phyloP scores from a whole-genome alignment of 2,113 vertebrate species.

The Vicugna pacos region DNA sequence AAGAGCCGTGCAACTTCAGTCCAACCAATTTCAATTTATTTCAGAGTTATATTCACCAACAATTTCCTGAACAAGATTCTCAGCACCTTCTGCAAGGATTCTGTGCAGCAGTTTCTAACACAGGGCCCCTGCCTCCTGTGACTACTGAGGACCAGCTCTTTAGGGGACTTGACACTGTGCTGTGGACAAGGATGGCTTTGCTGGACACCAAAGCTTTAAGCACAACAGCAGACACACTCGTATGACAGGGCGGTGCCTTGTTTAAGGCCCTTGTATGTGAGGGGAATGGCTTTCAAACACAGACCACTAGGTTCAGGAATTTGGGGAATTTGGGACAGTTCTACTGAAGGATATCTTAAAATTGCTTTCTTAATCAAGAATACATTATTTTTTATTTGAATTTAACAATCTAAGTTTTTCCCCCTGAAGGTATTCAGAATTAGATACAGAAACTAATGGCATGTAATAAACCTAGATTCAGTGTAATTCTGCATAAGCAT shows the following conservation, averaged over 20 bases:
- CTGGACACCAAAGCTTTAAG: not conserved
- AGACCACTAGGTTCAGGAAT: not conserved
- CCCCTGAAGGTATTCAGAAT: constrained; percentile 76
- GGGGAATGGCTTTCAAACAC: not conserved
- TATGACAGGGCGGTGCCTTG: not conserved
- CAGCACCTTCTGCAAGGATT: not conserved
- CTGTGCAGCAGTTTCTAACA: not conserved
- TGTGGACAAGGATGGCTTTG: not conserved
- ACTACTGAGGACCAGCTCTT: not conserved
- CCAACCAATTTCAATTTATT: not conserved
- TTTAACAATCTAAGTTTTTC: constrained; percentile 45
- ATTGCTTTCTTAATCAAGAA: constrained; percentile 66
- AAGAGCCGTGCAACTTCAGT: not conserved
- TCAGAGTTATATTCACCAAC: not conserved
- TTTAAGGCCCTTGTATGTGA: not conserved
- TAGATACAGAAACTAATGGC: constrained; percentile 81
- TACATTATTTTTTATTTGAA: constrained; percentile 70
- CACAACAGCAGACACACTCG: not conserved
- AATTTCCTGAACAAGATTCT: not conserved
- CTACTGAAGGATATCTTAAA: not conserved
- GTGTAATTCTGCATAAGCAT: constrained; percentile 74
- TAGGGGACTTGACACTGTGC: not conserved
- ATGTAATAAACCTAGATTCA: constrained; percentile 59
- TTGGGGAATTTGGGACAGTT: not conserved
- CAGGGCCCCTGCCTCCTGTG: not conserved